A percentile compares a stretch with the other conserved stretches of the same genome.
Conservation (phyloP, 2,888 invertebrate genomes). For the Heliconius hortense region DNA sequence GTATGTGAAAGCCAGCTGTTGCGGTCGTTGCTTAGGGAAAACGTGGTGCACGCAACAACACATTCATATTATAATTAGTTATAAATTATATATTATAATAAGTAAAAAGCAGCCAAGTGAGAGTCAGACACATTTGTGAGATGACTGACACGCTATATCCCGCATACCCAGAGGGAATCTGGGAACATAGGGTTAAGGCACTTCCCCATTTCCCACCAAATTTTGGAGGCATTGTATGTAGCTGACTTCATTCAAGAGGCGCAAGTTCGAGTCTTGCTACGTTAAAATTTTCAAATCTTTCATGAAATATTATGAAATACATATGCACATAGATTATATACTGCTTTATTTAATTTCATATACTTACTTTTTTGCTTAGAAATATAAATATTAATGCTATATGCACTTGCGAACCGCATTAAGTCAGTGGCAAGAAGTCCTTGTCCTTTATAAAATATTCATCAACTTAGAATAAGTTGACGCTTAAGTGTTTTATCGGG, state of each 20-base stretch:
- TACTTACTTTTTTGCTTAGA: neutral
- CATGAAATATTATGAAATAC: no score
- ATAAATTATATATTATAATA: neutral
- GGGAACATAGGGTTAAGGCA: no score
- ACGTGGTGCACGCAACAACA: neutral
- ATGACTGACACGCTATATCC: no score
- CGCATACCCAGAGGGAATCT: no score
- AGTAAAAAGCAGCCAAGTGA: neutral
- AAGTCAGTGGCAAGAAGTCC: constrained; percentile 4
- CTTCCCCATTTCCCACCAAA: no score
- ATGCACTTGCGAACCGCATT: constrained; percentile 1
- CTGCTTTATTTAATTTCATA: neutral
- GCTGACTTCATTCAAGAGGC: no score
- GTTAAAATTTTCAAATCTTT: no score
- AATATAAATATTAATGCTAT: neutral
- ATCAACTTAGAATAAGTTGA: constrained; percentile 25
- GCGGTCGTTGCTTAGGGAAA: neutral
- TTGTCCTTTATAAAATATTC: constrained; percentile 27
- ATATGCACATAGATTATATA: no score
- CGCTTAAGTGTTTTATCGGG: constrained; percentile 27
- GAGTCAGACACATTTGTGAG: neutral
- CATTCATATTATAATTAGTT: neutral
- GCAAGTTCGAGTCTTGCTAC: no score
- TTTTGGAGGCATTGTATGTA: no score
- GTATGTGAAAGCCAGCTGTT: constrained; percentile 5